Base-by-base conservation (phyloP, 1,140 invertebrate genomes). In the Rhynchophorus ferrugineus region DNA sequence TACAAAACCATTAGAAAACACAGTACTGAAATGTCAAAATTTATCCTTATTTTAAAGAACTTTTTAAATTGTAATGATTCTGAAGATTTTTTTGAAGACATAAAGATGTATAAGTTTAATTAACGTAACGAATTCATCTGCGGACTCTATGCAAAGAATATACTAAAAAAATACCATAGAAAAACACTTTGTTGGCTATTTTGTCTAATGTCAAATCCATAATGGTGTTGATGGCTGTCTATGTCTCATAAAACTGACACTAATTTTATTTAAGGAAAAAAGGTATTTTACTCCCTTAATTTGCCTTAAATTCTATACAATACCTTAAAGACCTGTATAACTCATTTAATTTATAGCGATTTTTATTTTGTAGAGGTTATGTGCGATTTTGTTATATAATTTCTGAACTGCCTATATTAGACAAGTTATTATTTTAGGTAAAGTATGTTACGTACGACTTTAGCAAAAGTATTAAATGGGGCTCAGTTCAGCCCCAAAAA, bases 371-470 rank as follows among this genome's bases (percentile, higher is more conserved):
- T 14, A 29, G 3, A 14, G 22, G 20, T 24, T 44, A 24, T 22
- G 21, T 44, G 18, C 21, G 17, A 8, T 2, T 18, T 49, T 41
- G 44, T 54, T 54, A 54, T 54, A 24, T 54, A 54, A 54, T 54
- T 54, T 54, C 42, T 17, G 13, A 41, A 38, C 20, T 22, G 24
- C 38, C 43, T 41, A 43, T 11, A 21, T 14, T 36, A 44, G 1
- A 1, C 3, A 43, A 16, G 5, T 13, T 37, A 21, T 19, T 38
- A 21, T 48, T 48, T 48, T 24, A 51, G 50, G 17, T 53, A 41
- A 22, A 57, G 22, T 22, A 69, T 69, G 68, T 42, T 69, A 53
- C 62, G 65, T 50, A 58, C 59, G 18, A 60, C 64, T 22, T 44
- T 68, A n/a, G 51, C 44, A 2, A 64, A 63, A 53, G 52, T 62